Evolutionary conservation across 2,797 vertebrate species (phyloP).

Genomic region (Gorsachius magnificus): DNA sequence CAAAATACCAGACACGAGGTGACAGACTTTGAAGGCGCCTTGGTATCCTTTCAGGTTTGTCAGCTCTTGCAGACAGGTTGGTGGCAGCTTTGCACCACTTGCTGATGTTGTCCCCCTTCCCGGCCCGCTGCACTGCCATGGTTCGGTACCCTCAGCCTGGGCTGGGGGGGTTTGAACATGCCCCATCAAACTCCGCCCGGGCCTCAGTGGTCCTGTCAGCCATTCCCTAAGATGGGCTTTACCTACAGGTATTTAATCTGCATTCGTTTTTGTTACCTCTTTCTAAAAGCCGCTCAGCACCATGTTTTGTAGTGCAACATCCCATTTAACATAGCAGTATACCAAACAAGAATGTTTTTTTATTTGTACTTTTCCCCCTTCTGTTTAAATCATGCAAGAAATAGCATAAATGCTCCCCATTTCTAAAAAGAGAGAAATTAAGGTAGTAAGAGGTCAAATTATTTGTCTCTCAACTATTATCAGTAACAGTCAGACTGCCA

Average conservation of each 20-base stretch:
- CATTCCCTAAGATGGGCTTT: background rate
- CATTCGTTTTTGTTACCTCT: background rate
- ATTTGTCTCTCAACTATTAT: background rate
- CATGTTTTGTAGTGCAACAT: background rate
- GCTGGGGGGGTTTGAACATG: background rate
- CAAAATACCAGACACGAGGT: background rate
- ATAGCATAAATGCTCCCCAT: background rate
- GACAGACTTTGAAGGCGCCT: background rate
- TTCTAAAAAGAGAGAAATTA: background rate
- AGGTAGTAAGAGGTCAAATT: background rate
- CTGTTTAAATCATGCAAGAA: background rate
- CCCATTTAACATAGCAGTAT: background rate
- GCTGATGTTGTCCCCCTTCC: background rate
- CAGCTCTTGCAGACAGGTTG: background rate
- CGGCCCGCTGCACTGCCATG: background rate
- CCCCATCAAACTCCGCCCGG: accelerated
- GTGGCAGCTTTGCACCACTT: background rate
- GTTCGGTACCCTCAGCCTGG: background rate
- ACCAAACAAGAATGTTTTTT: background rate
- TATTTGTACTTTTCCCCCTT: background rate
- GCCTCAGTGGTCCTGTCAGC: background rate
- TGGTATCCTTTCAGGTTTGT: accelerated
- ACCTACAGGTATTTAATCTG: background rate
- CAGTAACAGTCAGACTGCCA: background rate
- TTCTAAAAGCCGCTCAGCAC: background rate